Percentiles rank a stretch among this genome's conserved stretches.
Evolutionary conservation across 2,888 invertebrate genomes (phyloP).

Genomic region (Copidosoma aretas): DNA sequence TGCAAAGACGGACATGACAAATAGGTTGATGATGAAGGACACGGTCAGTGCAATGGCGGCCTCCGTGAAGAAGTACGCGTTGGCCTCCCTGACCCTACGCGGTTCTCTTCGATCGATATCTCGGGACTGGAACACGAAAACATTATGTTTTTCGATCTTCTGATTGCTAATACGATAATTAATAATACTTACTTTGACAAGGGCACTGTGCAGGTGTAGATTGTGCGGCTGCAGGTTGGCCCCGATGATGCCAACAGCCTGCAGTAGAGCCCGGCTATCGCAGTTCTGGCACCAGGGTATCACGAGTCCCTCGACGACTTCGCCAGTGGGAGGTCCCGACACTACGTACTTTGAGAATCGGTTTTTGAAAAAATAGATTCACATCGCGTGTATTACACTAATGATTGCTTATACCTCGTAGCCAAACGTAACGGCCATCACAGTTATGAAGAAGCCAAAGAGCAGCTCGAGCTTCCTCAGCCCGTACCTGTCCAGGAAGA

Average conservation of each 20-base stretch:
- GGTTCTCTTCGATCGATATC: conserved; percentile 77
- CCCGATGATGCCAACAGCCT: conserved; percentile 83
- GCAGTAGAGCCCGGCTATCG: conserved; percentile 71
- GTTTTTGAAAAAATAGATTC: too few relatives aligned
- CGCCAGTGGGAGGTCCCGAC: conserved; percentile 73
- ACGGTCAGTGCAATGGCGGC: conserved; percentile 79
- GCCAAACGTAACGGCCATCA: conserved; percentile 87
- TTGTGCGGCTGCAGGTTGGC: conserved; percentile 94
- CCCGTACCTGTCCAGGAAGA: conserved; percentile 85
- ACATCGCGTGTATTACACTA: not conserved
- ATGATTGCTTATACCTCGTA: conserved; percentile 69
- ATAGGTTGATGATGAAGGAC: conserved; percentile 86
- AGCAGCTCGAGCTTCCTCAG: conserved; percentile 83
- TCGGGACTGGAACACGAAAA: too few relatives aligned
- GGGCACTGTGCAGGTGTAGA: conserved; percentile 85
- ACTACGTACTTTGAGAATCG: conserved; percentile 71
- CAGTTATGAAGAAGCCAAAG: conserved; percentile 79
- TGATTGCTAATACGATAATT: too few relatives aligned
- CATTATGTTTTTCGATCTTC: too few relatives aligned
- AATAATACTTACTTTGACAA: conserved; percentile 80
- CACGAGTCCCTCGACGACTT: conserved; percentile 79
- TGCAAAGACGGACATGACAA: conserved; percentile 87
- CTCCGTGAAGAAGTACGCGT: conserved; percentile 83
- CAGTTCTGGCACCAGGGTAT: conserved; percentile 80
- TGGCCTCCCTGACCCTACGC: conserved; percentile 79